Evolutionary conservation across 2,888 invertebrate genomes (phyloP), one percentile per base, ranked within the genome.

Genomic region (Meiosimyza platycephala): DNA sequence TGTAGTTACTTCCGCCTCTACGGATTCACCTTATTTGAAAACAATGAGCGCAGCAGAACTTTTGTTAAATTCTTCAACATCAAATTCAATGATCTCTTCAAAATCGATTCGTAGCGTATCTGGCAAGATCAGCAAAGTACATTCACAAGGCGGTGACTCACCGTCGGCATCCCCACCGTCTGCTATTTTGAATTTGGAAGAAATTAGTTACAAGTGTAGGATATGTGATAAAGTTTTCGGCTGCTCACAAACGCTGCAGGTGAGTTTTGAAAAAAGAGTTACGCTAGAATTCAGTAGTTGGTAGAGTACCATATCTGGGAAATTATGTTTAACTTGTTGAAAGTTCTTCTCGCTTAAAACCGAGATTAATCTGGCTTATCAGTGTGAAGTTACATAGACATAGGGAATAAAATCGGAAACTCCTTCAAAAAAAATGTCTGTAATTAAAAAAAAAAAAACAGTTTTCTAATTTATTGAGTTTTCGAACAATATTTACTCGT

Each of bases 141-240:
- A 40, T 40, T 40, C 9, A 40, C 40, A 40, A 40, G 40, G 6
- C 9, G 40, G 6, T 40, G 40, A 40, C 6, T 40, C 40, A 40
- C 7, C 40, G 9, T 18, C 78, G 12, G 18, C 72, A 13, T 16
- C 11, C 52, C 74, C 18, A 57, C 40, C 78, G 0, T 6, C 70
- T 6, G 63, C 73, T 15, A 51, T 77, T 6, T 72, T 57, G 16
- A 76, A 73, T 64, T 11, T 66, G 9, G 86, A 87, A 75, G 87
- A 86, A 73, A 81, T 82, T 54, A 87, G 86, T 77, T 87, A 84
- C 74, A 86, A 85, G 75, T 87, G 87, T 69, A 78, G 83, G 12
- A 86, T 86, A 33, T 87, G 87, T 77, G 87, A 88, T 65, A 87
- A 87, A 76, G 87, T 87, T 62, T 88, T 88, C 71, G 86, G 86